Evolutionary conservation across 2,888 invertebrate genomes (phyloP).

Genomic region (Polymixis lichenea): DNA sequence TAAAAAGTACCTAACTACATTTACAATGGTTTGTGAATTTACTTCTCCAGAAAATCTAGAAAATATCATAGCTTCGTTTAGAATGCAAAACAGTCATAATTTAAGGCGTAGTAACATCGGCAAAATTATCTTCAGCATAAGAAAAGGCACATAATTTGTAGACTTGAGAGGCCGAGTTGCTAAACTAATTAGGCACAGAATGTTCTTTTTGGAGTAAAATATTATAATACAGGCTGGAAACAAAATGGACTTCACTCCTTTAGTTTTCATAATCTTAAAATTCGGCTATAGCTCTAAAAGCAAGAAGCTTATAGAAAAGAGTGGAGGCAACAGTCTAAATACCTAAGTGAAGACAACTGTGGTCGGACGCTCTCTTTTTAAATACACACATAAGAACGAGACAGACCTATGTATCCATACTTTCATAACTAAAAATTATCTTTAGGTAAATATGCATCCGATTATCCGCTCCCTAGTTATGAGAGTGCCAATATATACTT

Average conservation of each 20-base stretch:
- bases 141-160: slow-evolving; percentile 44
- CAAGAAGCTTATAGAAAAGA: no score
- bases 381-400: no score
- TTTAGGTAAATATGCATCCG: no score
- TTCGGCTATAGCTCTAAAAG: not conserved
- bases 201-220: slow-evolving; percentile 37
- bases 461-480: no score
- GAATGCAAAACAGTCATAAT: slow-evolving; percentile 42
- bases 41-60: not conserved
- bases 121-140: slow-evolving; percentile 47
- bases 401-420: no score
- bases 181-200: slow-evolving; percentile 51
- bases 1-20: not conserved
- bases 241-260: slow-evolving; percentile 35
- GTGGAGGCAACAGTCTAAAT: no score
- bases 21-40: not conserved
- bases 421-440: no score
- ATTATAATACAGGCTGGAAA: slow-evolving; percentile 26
- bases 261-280: slow-evolving; percentile 13
- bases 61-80: not conserved
- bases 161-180: slow-evolving; percentile 43
- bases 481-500: no score
- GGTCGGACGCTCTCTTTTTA: no score
- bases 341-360: no score
- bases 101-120: slow-evolving; percentile 20